A percentile compares a stretch with the other conserved stretches of the same genome.
These are phyloP conservation scores for Rattus rattus DNA, from an alignment of 2,113 vertebrate genomes.

Conservation along the genomic window DNA sequence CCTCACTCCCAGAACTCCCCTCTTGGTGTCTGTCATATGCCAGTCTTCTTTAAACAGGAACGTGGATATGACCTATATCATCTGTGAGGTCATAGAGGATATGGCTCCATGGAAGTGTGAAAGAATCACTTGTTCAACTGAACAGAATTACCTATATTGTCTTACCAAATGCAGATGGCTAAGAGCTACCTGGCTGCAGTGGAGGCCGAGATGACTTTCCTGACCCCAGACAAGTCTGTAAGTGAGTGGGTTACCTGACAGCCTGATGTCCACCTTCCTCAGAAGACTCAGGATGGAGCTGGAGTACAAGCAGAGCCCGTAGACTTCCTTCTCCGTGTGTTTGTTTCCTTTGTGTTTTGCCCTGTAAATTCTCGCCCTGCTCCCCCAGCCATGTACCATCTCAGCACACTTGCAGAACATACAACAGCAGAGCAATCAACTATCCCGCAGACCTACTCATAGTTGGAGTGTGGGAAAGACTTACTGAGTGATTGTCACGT, in stretches of 20 bases:
- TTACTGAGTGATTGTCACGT: not conserved
- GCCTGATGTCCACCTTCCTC: not conserved
- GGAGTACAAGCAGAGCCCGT: not conserved
- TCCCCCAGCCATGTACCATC: not conserved
- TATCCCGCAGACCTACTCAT: not conserved
- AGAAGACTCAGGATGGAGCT: not conserved
- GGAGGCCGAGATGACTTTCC: not conserved
- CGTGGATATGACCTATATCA: not conserved
- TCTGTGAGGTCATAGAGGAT: not conserved
- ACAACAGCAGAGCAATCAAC: not conserved
- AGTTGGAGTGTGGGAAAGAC: not conserved
- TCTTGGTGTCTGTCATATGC: not conserved
- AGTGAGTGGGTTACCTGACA: too few relatives aligned
- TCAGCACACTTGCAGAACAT: not conserved
- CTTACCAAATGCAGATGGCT: not conserved
- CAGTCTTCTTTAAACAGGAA: not conserved
- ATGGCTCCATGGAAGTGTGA: not conserved
- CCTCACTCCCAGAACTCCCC: not conserved
- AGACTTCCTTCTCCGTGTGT: not conserved
- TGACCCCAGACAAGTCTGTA: not conserved
- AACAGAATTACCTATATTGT: not conserved
- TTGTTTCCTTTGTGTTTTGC: not conserved
- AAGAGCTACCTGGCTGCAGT: not conserved
- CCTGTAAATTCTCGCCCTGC: not conserved
- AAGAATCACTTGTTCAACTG: not conserved